Evolutionary conservation across 2,113 vertebrate species (phyloP), one percentile per base, ranked within the genome.

Genomic region (Shinisaurus crocodilurus): DNA sequence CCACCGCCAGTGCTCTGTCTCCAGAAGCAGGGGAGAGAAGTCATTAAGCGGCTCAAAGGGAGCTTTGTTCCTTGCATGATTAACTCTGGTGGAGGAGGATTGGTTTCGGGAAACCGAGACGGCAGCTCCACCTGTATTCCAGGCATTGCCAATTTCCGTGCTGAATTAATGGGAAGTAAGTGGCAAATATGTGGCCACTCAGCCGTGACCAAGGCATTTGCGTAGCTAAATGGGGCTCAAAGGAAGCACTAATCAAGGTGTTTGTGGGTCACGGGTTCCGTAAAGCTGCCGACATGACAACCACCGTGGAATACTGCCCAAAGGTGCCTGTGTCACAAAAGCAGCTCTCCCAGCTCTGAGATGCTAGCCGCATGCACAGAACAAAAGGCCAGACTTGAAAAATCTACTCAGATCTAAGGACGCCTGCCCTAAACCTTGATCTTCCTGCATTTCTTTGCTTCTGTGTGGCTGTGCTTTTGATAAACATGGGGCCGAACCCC

Each of bases 51-150:
- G 76, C 90, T 95, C 91, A 90, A 69, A 85, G 88, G 87, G 90
- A 90, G 91, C 91, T 95, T 91, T 94, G 93, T 89, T 91, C 89
- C 89, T n/a, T 29, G 86, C 27, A 43, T 63, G 92, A 93, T 90
- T 91, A 91, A 94, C 87, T 85, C 93, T 75, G 69, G 45, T 0
- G 12, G 83, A 94, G 91, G 94, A 88, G 85, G 80, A 57, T 77
- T 18, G 23, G 29, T 50, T 91, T 92, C 23, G 43, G 88, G 92
- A 91, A 86, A 77, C 88, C 90, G 92, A 93, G 87, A 87, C 37
- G 60, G 90, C 92, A 29, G 74, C 91, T 93, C 69, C 93, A 95
- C 95, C 96, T 95, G 94, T 92, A 79, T 92, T 94, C 48, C 80
- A 82, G 89, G 90, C 54, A 83, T 88, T 90, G 82, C 80, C 1